Percentiles rank a stretch among this genome's conserved stretches.
phyloP scores from a whole-genome alignment of 2,797 vertebrate genomes.

The Decapterus maruadsi region DNA sequence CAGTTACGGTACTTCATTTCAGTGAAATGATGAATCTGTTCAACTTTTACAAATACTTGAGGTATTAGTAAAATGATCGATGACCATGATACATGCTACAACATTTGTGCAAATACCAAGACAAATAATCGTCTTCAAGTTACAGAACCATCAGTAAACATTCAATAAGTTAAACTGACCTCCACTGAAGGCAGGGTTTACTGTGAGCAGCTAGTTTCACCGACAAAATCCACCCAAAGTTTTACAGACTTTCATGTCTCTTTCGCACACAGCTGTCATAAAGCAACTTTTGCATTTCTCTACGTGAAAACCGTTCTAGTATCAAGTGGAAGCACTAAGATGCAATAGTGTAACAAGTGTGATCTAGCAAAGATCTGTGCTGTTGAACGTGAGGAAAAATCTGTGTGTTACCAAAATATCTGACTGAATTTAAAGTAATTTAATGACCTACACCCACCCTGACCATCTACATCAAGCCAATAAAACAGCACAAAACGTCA shows the following conservation, averaged over 20 bases:
- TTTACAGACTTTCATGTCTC: background rate
- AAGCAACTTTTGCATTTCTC: background rate
- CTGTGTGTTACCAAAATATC: background rate
- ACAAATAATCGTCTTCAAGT: slow-evolving; percentile 23
- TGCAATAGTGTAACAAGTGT: background rate
- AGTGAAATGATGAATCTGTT: slow-evolving; percentile 13
- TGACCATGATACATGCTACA: slow-evolving; percentile 10
- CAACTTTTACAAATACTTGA: slow-evolving; percentile 37
- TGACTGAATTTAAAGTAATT: slow-evolving; percentile 18
- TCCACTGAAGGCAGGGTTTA: slow-evolving; percentile 42
- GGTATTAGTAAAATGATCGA: slow-evolving; percentile 36
- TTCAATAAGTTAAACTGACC: slow-evolving; percentile 41
- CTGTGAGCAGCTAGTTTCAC: slow-evolving; percentile 8
- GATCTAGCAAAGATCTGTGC: slow-evolving; percentile 1
- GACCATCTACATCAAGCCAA: slow-evolving; percentile 20
- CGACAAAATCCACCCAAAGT: background rate
- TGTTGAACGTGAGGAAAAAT: slow-evolving; percentile 17
- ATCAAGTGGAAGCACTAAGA: slow-evolving; percentile 25
- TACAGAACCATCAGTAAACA: slow-evolving; percentile 44
- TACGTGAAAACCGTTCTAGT: background rate
- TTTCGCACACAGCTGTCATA: background rate
- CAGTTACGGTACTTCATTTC: background rate
- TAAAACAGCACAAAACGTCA: background rate
- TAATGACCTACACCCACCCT: background rate
- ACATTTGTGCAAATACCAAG: slow-evolving; percentile 41